phyloP scores from a whole-genome alignment of 1,140 invertebrate genomes.

The Drosophila pseudoobscura region DNA sequence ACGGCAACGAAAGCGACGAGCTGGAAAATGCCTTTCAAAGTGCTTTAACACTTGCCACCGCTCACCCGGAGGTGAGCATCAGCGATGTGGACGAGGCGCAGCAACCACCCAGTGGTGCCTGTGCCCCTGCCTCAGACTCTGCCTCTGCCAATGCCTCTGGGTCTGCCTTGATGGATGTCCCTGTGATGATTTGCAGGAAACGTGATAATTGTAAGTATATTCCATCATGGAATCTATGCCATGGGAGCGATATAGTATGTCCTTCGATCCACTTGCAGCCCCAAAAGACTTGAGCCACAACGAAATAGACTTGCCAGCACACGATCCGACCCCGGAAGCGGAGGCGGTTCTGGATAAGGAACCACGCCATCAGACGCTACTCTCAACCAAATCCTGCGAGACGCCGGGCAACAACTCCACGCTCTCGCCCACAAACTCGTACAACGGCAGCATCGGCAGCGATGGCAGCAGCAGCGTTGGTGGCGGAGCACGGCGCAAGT shows the following conservation, averaged over 20 bases:
- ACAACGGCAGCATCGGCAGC: constrained; percentile 77
- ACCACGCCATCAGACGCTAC: constrained; percentile 62
- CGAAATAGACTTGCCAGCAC: constrained; percentile 6
- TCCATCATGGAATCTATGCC: neutral
- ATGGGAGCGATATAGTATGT: neutral
- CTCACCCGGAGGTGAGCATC: constrained; percentile 56
- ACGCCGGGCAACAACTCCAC: constrained; percentile 50
- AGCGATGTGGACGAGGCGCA: constrained; percentile 43
- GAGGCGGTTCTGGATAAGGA: constrained; percentile 3
- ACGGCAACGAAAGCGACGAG: constrained; percentile 69
- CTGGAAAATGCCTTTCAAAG: constrained; percentile 70
- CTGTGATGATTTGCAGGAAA: neutral
- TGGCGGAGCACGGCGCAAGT: constrained; percentile 75
- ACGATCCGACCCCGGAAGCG: neutral
- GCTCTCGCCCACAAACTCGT: constrained; percentile 75
- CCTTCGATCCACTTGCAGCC: constrained; percentile 25
- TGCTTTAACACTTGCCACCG: constrained; percentile 63
- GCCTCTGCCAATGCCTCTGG: neutral
- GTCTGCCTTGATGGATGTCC: neutral
- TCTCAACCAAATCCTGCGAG: constrained; percentile 74
- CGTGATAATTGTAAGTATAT: constrained; percentile 29
- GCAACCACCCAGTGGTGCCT: neutral
- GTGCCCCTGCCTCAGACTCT: constrained; percentile 11
- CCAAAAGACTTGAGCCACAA: constrained; percentile 50
- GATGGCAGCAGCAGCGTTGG: constrained; percentile 66